Percentiles rank a stretch among this genome's conserved stretches.
Evolutionary conservation across 1,140 invertebrate genomes (phyloP).

Genomic region (Aphaenogaster ashmeadi): DNA sequence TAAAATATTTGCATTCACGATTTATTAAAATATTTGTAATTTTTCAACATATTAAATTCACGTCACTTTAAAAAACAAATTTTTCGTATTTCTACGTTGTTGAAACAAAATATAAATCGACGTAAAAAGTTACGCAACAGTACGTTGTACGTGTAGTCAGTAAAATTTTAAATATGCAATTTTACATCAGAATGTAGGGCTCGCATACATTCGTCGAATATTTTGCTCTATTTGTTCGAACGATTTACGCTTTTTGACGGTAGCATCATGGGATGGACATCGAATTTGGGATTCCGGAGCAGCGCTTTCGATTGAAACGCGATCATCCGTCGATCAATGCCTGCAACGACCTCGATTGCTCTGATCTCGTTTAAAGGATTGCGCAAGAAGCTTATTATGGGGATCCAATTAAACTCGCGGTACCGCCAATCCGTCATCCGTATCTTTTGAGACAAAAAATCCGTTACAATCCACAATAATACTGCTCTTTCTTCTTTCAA

Average conservation of each 20-base stretch:
- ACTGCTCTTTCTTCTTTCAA: neutral
- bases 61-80: neutral
- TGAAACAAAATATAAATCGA: slow-evolving; percentile 4
- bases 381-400: slow-evolving; percentile 51
- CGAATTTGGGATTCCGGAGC: slow-evolving; percentile 25
- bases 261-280: neutral
- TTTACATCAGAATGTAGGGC: neutral
- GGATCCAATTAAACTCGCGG: slow-evolving; percentile 28
- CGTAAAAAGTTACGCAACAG: neutral
- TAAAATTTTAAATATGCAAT: slow-evolving; percentile 26
- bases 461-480: neutral
- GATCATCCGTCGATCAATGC: slow-evolving; percentile 21
- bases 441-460: slow-evolving; percentile 19
- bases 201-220: neutral
- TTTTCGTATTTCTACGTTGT: slow-evolving; percentile 10
- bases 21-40: neutral
- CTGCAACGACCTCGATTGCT: slow-evolving; percentile 27
- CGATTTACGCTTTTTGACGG: slow-evolving; percentile 14
- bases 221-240: slow-evolving; percentile 6
- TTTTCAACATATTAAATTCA: neutral
- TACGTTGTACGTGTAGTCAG: neutral
- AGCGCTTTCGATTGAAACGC: neutral
- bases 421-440: neutral
- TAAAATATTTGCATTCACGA: slow-evolving; percentile 12
- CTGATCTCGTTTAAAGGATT: slow-evolving; percentile 47